These are phyloP conservation scores for Cyclophora albipunctata DNA, from an alignment of 2,888 invertebrate species.

Conservation along the genomic window DNA sequence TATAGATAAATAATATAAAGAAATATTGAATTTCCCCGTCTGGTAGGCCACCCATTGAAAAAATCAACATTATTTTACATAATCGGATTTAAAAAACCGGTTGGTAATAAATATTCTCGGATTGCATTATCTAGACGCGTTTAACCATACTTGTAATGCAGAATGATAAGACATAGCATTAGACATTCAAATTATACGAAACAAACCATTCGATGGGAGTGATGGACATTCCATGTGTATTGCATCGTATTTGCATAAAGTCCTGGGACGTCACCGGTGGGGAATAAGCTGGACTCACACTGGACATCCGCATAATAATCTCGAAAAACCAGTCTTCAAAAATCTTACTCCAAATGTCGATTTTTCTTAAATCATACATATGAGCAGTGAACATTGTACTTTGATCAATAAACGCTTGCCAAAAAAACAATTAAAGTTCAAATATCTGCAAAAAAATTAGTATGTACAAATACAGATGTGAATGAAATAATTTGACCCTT, in stretches of 20 bases:
- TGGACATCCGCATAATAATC: constrained; percentile 1
- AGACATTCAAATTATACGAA: constrained; percentile 68
- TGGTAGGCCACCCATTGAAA: constrained; percentile 14
- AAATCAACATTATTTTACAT: constrained; percentile 19
- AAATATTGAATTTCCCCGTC: too few relatives aligned
- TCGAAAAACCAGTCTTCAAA: too few relatives aligned
- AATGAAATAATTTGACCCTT: too few relatives aligned
- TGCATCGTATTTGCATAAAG: constrained; percentile 64
- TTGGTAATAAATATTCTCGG: constrained; percentile 18
- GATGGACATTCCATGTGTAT: constrained; percentile 68
- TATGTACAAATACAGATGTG: too few relatives aligned
- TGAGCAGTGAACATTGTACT: too few relatives aligned
- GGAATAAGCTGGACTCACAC: constrained; percentile 26
- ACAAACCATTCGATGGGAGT: constrained; percentile 44
- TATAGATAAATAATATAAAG: too few relatives aligned
- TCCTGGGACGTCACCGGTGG: constrained; percentile 26
- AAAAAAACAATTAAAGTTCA: too few relatives aligned
- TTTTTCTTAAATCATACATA: too few relatives aligned
- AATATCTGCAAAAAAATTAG: too few relatives aligned
- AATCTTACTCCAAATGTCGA: too few relatives aligned
- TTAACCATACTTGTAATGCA: constrained; percentile 40
- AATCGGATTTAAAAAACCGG: constrained; percentile 16
- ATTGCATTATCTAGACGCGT: constrained; percentile 22
- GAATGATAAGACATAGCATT: constrained; percentile 39
- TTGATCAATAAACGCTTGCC: too few relatives aligned